These are phyloP conservation scores for Drosophila mimetica DNA, from an alignment of 2,888 invertebrate species.

Conservation along the genomic window DNA sequence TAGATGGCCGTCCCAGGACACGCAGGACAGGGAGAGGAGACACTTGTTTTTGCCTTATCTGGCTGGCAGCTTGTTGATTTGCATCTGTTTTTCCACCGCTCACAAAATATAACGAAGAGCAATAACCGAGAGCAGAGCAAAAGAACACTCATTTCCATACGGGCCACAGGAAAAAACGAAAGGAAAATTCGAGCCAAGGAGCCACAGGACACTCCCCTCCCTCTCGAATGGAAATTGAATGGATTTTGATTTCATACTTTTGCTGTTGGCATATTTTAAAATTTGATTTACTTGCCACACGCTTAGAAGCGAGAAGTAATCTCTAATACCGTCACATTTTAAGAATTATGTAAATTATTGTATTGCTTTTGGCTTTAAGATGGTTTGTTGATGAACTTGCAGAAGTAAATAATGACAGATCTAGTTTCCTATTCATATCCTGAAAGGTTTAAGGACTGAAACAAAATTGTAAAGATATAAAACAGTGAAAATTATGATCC, in stretches of 20 bases:
- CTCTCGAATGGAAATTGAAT: slow-evolving; percentile 49
- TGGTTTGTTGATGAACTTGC: not conserved
- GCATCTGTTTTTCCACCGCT: slow-evolving; percentile 51
- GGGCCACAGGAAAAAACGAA: not conserved
- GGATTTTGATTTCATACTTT: slow-evolving; percentile 56
- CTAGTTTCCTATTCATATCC: too few species aligned
- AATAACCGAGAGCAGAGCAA: slow-evolving; percentile 24
- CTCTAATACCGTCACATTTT: slow-evolving; percentile 1
- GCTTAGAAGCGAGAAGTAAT: slow-evolving; percentile 5
- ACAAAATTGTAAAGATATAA: not conserved
- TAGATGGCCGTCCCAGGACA: slow-evolving; percentile 29
- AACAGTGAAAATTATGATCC: not conserved
- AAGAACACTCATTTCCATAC: slow-evolving; percentile 51
- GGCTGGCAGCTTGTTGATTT: slow-evolving; percentile 58
- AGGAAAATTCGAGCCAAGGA: not conserved
- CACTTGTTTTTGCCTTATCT: slow-evolving; percentile 53
- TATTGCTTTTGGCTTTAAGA: not conserved
- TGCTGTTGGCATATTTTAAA: slow-evolving; percentile 45
- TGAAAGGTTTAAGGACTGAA: not conserved
- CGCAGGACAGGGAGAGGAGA: slow-evolving; percentile 32
- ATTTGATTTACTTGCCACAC: slow-evolving; percentile 44
- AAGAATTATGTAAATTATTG: not conserved
- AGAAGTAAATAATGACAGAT: not conserved
- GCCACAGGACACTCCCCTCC: slow-evolving; percentile 14
- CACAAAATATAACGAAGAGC: slow-evolving; percentile 34